These are phyloP conservation scores for Spheniscus humboldti DNA, from an alignment of 2,797 vertebrate species.

Conservation along the genomic window DNA sequence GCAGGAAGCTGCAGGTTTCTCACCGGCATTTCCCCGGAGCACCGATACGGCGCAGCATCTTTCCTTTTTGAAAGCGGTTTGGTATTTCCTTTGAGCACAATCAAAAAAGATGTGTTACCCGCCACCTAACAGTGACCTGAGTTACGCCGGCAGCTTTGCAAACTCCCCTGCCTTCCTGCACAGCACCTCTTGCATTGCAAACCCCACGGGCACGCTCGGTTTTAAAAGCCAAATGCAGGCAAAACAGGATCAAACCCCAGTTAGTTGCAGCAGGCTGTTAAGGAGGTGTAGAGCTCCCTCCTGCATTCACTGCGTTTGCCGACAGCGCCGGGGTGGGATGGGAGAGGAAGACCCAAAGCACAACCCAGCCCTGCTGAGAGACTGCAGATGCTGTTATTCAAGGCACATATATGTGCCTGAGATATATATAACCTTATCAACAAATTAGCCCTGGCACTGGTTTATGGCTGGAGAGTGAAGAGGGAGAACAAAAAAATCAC, in stretches of 20 bases:
- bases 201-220: accelerated
- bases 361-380: not conserved
- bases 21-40: not conserved
- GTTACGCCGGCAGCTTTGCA: not conserved
- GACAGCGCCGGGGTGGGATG: accelerated
- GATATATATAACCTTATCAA: too few relatives aligned
- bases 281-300: not conserved
- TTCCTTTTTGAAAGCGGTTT: not conserved
- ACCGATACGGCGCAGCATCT: not conserved
- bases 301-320: not conserved
- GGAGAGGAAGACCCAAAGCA: not conserved
- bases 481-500: not conserved
- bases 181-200: not conserved
- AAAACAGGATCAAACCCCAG: not conserved
- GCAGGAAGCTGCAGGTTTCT: not conserved
- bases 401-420: not conserved
- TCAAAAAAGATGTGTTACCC: too few relatives aligned
- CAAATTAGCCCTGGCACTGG: not conserved
- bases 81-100: not conserved
- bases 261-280: not conserved
- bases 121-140: not conserved
- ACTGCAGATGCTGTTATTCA: not conserved
- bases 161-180: not conserved
- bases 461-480: not conserved
- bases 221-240: not conserved